Evolutionary conservation across 2,888 invertebrate species (phyloP).

Genomic region (Dicranocentrus wangi): DNA sequence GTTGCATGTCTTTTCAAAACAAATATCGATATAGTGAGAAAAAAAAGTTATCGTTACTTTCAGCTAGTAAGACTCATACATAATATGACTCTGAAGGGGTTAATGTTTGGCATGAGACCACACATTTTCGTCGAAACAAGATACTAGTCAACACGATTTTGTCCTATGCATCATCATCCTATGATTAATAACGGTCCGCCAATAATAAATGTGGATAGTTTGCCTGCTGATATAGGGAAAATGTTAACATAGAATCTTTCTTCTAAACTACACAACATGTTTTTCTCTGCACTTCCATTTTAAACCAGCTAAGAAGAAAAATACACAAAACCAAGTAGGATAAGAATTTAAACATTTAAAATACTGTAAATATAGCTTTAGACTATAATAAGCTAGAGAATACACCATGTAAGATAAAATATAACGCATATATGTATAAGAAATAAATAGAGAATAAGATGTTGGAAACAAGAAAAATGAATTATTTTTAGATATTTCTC

Average conservation of each 20-base stretch:
- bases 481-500: conserved; percentile 44
- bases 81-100: no score
- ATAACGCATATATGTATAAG: not conserved
- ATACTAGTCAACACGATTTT: no score
- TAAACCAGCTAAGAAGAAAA: conserved; percentile 16
- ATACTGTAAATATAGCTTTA: not conserved
- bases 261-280: conserved; percentile 15
- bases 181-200: no score
- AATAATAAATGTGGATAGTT: conserved; percentile 27
- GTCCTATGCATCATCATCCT: no score
- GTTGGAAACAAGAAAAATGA: conserved; percentile 41
- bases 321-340: conserved; percentile 31
- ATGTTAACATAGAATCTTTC: not conserved
- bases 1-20: no score
- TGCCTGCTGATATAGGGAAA: conserved; percentile 29
- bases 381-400: not conserved
- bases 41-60: no score
- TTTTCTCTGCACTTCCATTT: conserved; percentile 48
- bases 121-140: no score
- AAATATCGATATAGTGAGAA: no score
- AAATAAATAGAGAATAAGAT: conserved; percentile 19
- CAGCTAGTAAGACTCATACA: no score
- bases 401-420: not conserved
- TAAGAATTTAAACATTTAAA: no score
- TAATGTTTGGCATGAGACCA: no score